Evolutionary conservation across 2,888 invertebrate genomes (phyloP), one percentile per base, ranked within the genome.

Genomic region (Heliconius cydno): DNA sequence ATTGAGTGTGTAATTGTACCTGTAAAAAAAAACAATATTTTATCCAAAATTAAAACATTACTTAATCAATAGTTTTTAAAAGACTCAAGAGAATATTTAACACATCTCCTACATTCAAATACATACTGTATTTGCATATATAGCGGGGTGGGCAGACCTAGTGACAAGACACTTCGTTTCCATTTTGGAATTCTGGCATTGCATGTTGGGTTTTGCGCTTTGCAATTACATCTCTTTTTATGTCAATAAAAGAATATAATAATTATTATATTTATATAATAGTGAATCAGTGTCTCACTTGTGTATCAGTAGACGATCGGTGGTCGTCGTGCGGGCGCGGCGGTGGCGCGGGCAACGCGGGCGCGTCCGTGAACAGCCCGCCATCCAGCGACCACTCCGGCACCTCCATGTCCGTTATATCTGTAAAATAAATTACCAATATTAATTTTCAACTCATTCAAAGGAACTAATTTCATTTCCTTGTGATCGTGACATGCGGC

Each of bases 1-100:
- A 89, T 86, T 86, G 93, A 83, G 85, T 92, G 88, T 90, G 89
- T 3, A 93, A 82, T 83, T 93, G 90, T 70, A 93, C 83, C 93
- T 93, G 86, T 0, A 57, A 57, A 34, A 34, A 28, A 12, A 57
- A 60, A 3, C 15, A 19, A 22, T 57, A 57, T 57, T 57, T 57
- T 46, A 46, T 46, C 6, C 0, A 46, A 46, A 46, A 46, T 46
- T 46, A 15, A 15, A 52, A 46, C 15, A 15, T 46, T 46, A 46
- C 46, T 46, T 15, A 2, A 6, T 52, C 46, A 19, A 52, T 52
- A 13, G 6, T 52, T 52, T 52, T 52, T 52, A 46, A 3, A 0
- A 19, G 5, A 34, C 7, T 34, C 0, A 7, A 46, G 1, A 5
- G 15, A 46, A 15, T 46, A 46, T 46, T 46, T 15, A 46, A 46